Evolutionary conservation across 2,888 invertebrate species (phyloP), one percentile per base, ranked within the genome.

Genomic region (Morpho helenor): DNA sequence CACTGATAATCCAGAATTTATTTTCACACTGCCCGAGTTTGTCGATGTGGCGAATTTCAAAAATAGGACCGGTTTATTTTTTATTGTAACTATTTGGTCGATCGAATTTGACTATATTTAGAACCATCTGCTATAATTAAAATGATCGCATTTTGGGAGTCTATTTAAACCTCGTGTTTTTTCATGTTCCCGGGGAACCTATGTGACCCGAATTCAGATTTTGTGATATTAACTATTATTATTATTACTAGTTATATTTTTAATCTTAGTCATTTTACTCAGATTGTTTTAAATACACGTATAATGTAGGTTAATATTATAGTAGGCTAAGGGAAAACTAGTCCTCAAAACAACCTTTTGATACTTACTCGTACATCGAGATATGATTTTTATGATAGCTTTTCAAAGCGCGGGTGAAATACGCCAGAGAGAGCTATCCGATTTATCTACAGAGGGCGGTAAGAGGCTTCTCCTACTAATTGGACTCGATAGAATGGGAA

Each of bases 381-480:
- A 59, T 55, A 52, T 55, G 49, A 54, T 47, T 51, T 40, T 23
- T 58, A 49, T 51, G 55, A 40, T 55, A 60, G 60, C 52, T 50
- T 61, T 62, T 68, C 59, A 62, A 64, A 67, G 68, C 65, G 64
- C 66, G 65, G 67, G 61, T 66, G 62, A 69, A 68, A 68, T 67
- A 70, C 66, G 66, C 64, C 66, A 68, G 64, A 69, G 68, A 67
- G 65, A 64, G 67, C 68, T 70, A 69, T 71, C 71, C 68, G 71
- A 75, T 76, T 74, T 72, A 70, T 70, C 66, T 68, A 65, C 63
- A 66, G 69, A 69, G 70, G 68, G 70, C 68, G 66, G 65, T 75
- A 71, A 75, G 73, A 73, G 75, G 74, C 75, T 77, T 76, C 70
- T 66, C 60, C 70, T 68, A 68, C 69, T 77, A 75, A 77, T 79